Base-by-base conservation (phyloP, 64 coral and sea anemone species). In the Orbicella faveolata region DNA sequence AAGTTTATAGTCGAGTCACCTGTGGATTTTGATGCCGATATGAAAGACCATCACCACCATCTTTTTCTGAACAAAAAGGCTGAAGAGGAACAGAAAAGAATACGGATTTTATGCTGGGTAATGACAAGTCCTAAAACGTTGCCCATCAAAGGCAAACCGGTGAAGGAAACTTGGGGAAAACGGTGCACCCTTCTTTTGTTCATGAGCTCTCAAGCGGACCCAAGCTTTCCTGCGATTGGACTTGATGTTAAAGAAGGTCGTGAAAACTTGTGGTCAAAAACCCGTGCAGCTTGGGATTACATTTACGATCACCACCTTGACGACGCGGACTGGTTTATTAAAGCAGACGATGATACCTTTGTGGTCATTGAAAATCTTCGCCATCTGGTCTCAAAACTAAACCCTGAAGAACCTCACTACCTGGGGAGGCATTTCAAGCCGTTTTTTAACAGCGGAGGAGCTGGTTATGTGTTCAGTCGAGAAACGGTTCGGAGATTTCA, bases 151-250 rank as follows among this genome's bases (percentile, higher is more conserved):
- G 88, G 93, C 74, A 94, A 90, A 79, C 93, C 93, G 41, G 75
- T 94, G 1, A 94, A 94, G 70, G 93, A 94, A 84, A 94, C 93
- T 1, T 94, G 93, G 93, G 93, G 93, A 18, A 94, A 87, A 78
- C 53, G 93, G 5, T 94, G 93, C 78, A 88, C 87, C 41, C 80
- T 79, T 3, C 26, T 94, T 14, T 89, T 94, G 75, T 94, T 94
- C 34, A 94, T 94, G 93, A 94, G 93, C 44, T 94, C 93, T 30
- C 26, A 87, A 34, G 88, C 61, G 17, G 93, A 94, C 36, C 74
- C 89, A 19, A 87, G 44, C 20, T 90, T 90, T 30, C 93, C 93
- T 1, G 79, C 93, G 16, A 76, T 94, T 21, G 93, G 81, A 37
- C 66, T 94, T 0, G 67, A 94, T 33, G 93, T 94, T 2, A 75